Evolutionary conservation across 2,113 vertebrate species (phyloP), one percentile per base, ranked within the genome.

Genomic region (Periophthalmodon schlosseri): DNA sequence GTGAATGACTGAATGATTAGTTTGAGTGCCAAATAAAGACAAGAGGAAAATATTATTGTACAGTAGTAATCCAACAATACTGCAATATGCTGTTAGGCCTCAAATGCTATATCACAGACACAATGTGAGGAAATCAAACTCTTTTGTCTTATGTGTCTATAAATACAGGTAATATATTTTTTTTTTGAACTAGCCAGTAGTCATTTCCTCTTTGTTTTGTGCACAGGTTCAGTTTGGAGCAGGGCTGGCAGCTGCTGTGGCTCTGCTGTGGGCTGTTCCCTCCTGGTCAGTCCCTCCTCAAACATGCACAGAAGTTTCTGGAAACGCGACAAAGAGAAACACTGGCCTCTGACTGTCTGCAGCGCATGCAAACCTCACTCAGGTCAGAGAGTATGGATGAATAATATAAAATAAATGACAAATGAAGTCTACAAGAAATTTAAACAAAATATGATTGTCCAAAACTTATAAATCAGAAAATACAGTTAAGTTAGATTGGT

Each of bases 201-300:
- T 36, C 5, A n/a, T 0, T 24, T 63, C 66, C 66, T 9, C 54
- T 10, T 54, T 3, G 18, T 58, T 14, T 44, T 1, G 56, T 47
- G 2, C 77, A 0, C 92, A 99, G 98, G 89, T 94, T 93, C 87
- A 99, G 98, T 0, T 23, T 96, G 68, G 95, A 95, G 78, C 94
- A 89, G 57, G 97, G 96, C 74, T 99, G 97, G 98, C 97, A 99
- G 90, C 93, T 99, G 56, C 90, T 99, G 18, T 99, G 97, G 97
- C 95, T 99, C 21, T 97, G 96, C 84, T 95, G 96, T 0, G 96
- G 97, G 52, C 94, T 99, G 71, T 99, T 99, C 75, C 91, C 97
- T 0, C 96, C 97, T 0, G 91, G 95, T 76, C 96, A 94, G 74
- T 70, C 87, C 0, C 92, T 99, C 70, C 89, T 97, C 70, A 96